A percentile compares a stretch with the other conserved stretches of the same genome.
phyloP scores from a whole-genome alignment of 2,797 vertebrate genomes.

The Alectoris magna region DNA sequence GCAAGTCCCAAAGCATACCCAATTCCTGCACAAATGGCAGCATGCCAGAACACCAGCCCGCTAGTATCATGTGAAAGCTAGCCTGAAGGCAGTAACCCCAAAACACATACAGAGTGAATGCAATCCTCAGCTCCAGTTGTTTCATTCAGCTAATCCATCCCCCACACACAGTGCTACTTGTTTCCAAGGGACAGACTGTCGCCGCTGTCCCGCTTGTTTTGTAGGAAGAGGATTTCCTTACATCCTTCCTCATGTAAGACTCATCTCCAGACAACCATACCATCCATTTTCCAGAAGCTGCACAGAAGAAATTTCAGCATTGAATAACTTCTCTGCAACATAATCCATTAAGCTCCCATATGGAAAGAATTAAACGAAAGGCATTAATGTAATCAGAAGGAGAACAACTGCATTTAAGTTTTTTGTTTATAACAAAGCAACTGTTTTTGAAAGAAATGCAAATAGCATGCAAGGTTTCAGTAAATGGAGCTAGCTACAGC shows the following conservation, averaged over 20 bases:
- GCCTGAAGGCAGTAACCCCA: background rate
- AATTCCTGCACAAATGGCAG: background rate
- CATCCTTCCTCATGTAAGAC: background rate
- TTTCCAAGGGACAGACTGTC: background rate
- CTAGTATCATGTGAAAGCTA: accelerated
- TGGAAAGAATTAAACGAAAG: background rate
- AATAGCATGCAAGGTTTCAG: background rate
- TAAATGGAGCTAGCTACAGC: background rate
- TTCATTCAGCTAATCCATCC: background rate
- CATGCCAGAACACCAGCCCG: accelerated
- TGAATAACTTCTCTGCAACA: background rate
- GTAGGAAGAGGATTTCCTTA: background rate
- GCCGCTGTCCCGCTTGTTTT: background rate
- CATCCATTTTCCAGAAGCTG: background rate
- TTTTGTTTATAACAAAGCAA: background rate
- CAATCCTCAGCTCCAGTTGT: background rate
- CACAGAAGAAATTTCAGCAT: background rate
- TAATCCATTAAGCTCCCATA: background rate
- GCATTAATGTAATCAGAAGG: background rate
- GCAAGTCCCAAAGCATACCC: background rate
- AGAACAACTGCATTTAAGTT: background rate
- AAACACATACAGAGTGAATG: background rate
- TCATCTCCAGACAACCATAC: background rate
- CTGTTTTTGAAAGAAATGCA: background rate
- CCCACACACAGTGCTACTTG: background rate